Percentiles rank a stretch among this genome's conserved stretches.
Evolutionary conservation across 92 coral and sea anemone species (phyloP).

Genomic region (Siderastrea radians): DNA sequence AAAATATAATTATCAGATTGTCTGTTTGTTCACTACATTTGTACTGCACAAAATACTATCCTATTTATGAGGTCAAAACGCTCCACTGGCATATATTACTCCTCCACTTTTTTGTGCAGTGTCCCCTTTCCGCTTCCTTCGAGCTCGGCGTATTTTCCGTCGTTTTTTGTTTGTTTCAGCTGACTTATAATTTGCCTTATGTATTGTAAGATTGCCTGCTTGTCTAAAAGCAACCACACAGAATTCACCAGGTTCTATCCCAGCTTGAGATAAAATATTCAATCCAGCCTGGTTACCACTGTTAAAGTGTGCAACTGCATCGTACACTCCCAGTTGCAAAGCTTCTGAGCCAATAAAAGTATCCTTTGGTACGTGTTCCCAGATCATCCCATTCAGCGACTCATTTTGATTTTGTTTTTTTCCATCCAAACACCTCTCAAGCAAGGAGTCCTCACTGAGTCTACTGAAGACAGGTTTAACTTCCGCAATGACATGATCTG

Average conservation of each 20-base stretch:
- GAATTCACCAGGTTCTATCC: slow-evolving; percentile 60
- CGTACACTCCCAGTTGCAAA: slow-evolving; percentile 45
- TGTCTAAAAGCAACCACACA: slow-evolving; percentile 41
- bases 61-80: slow-evolving; percentile 13
- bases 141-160: slow-evolving; percentile 56
- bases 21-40: neutral
- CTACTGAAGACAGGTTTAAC: slow-evolving; percentile 54
- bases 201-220: slow-evolving; percentile 37
- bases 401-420: slow-evolving; percentile 50
- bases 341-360: neutral
- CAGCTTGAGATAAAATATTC: slow-evolving; percentile 45
- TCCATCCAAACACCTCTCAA: slow-evolving; percentile 68
- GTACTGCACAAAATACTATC: neutral
- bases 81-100: slow-evolving; percentile 39
- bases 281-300: slow-evolving; percentile 51
- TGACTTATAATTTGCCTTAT: slow-evolving; percentile 43
- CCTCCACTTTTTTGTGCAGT: slow-evolving; percentile 31
- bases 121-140: slow-evolving; percentile 31
- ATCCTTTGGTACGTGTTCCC: neutral
- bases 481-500: slow-evolving; percentile 28
- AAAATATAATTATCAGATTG: neutral
- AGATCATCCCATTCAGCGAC: neutral
- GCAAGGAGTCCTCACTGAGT: slow-evolving; percentile 60
- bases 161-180: slow-evolving; percentile 34
- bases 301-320: slow-evolving; percentile 72